Base-by-base conservation (phyloP, 2,888 invertebrate species). In the Sinohyriopsis cumingii region DNA sequence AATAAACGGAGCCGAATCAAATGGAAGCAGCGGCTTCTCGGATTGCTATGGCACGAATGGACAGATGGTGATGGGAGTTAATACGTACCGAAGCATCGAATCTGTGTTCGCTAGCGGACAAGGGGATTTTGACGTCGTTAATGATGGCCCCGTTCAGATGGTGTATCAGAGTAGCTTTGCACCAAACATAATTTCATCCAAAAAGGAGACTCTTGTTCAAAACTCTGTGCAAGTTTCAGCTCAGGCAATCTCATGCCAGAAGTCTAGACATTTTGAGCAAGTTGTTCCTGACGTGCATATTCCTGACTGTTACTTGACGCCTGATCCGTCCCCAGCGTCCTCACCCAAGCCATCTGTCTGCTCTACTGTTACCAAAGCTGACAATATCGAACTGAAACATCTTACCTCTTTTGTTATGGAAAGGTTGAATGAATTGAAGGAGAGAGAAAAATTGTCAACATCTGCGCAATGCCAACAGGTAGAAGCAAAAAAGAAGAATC, bases 221-320 rank as follows among this genome's bases (percentile, higher is more conserved):
- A 72, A 71, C 24, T 72, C 74, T 19, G 68, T 77, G 71, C 73
- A 76, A 24, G 69, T 65, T 33, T 66, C 72, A 63, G 55, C 67
- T 54, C 63, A 76, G 28, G 68, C 71, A 45, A 3, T 15, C 3
- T 12, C 45, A 45, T 45, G 57, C 62, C 61, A 54, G 59, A 59
- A 53, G 53, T 45, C 12, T 62, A 24, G 28, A 59, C 65, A 22
- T 45, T 55, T 68, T 61, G 83, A 84, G 68, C 84, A 84, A 65
- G 83, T 86, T 18, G 85, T 85, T 22, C 84, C 85, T 1, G 84
- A 85, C 33, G 68, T 82, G 22, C 61, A 76, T 9, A 75, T 87
- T 22, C 85, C 86, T 3, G 85, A 85, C 22, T 86, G 84, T 24
- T 86, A 82, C 67, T 79, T 85, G 28, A 87, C 87, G 4, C 87